Conservation (phyloP, 2,888 invertebrate species). For the Vanessa cardui region DNA sequence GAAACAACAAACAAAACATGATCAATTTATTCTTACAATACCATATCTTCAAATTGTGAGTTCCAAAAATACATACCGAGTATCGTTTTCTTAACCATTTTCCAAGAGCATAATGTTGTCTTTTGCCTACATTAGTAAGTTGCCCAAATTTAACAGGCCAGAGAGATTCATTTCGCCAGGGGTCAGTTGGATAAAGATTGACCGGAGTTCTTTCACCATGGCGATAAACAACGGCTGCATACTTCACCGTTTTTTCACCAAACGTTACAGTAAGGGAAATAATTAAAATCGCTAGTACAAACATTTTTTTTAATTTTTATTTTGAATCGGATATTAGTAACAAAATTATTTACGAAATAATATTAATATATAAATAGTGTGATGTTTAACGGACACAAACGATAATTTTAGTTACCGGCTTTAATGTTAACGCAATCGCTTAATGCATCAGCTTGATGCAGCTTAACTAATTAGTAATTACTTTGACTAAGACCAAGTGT, state of each 20-base stretch:
- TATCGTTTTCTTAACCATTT: slow-evolving; percentile 89
- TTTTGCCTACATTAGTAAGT: slow-evolving; percentile 91
- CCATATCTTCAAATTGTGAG: neutral
- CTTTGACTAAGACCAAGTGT: no score
- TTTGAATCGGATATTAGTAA: neutral
- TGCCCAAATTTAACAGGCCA: slow-evolving; percentile 96
- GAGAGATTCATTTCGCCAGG: slow-evolving; percentile 86
- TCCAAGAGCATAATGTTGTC: slow-evolving; percentile 89
- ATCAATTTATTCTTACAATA: neutral
- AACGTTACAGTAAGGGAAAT: slow-evolving; percentile 40
- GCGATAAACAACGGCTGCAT: slow-evolving; percentile 85
- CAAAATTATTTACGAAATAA: neutral
- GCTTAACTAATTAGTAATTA: no score
- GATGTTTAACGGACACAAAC: no score
- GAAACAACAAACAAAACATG: slow-evolving; percentile 37
- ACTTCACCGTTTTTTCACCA: slow-evolving; percentile 55
- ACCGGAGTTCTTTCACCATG: slow-evolving; percentile 96
- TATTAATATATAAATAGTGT: neutral
- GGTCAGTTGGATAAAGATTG: slow-evolving; percentile 91
- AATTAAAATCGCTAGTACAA: slow-evolving; percentile 42
- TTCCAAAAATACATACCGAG: slow-evolving; percentile 65
- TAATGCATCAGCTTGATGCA: no score
- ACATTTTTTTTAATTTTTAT: slow-evolving; percentile 21
- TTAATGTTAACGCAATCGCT: no score
- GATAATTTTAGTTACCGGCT: no score